Conservation (phyloP, 2,888 invertebrate genomes). For the Lamellibrachia columna region DNA sequence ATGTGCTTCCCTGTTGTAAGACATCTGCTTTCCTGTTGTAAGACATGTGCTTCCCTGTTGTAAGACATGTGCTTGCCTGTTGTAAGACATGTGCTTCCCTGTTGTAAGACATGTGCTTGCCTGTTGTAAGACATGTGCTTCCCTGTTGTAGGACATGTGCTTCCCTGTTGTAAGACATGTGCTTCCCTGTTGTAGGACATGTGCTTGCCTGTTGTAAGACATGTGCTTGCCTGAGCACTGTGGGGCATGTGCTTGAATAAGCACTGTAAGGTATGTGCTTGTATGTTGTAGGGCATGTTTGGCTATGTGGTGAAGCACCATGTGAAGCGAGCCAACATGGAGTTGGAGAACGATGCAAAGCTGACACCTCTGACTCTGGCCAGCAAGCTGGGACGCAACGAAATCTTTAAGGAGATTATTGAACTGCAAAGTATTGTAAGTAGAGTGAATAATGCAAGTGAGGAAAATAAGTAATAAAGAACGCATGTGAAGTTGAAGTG, state of each 20-base stretch:
- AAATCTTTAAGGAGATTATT: slow-evolving; percentile 97
- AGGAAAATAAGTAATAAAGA: background rate
- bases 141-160: background rate
- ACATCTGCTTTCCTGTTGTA: background rate
- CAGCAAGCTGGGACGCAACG: slow-evolving; percentile 93
- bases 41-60: background rate
- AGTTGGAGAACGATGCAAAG: slow-evolving; percentile 87
- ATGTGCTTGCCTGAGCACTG: background rate
- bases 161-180: background rate
- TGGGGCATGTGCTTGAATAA: background rate
- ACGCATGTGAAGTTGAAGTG: background rate
- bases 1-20: background rate
- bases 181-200: background rate
- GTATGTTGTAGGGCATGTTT: slow-evolving; percentile 86
- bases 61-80: background rate
- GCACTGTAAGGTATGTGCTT: background rate
- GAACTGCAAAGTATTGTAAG: slow-evolving; percentile 74
- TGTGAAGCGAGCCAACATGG: slow-evolving; percentile 89
- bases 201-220: background rate
- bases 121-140: background rate
- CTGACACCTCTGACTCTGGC: slow-evolving; percentile 95
- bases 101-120: background rate
- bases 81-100: background rate
- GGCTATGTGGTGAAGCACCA: slow-evolving; percentile 96
- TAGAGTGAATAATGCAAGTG: slow-evolving; percentile 26